Base-by-base conservation (phyloP, 2,888 invertebrate genomes). In the Drosophila subquinaria region DNA sequence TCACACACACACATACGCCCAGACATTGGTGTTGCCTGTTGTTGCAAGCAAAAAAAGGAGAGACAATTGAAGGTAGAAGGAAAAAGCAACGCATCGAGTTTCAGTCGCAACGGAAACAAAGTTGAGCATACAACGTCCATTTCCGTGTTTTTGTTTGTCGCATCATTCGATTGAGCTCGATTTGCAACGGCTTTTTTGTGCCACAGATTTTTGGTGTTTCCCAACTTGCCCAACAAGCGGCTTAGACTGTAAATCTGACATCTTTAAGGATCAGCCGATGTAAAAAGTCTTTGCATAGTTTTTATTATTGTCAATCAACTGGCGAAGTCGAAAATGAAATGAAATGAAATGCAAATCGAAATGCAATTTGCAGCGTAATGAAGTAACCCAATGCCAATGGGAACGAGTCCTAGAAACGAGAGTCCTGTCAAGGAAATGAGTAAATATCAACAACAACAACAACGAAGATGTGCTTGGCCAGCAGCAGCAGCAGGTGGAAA, bases 81-180 rank as follows among this genome's bases (percentile, higher is more conserved):
- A 51, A 30, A 30, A 35, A 56, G 63, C 48, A 69, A 70, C 69
- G 86, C 82, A 82, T 87, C 79, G 88, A 75, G 75, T 86, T 88
- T 82, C 88, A 82, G 79, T 76, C 67, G 81, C 63, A 73, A 74
- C 86, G 87, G 88, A 88, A 88, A 82, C 86, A 78, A 81, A 84
- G 82, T 88, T 88, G 84, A 84, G 81, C 88, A 84, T 76, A 84
- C 88, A 84, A 88, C 66, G 82, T 82, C 81, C 87, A 88, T 81
- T 84, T 87, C 88, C 87, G 48, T 88, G 88, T 86, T 86, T 84
- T 82, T 84, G 86, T 88, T 86, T 84, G 88, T 76, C 69, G 66
- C 76, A 53, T 70, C 45, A 71, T 73, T 76, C 73, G 76, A 73
- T 88, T 85, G 80, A 85, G 86, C 83, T 86, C 85, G 76, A 87